Conservation (phyloP, 2,113 vertebrate species). For the Vidua chalybeata region DNA sequence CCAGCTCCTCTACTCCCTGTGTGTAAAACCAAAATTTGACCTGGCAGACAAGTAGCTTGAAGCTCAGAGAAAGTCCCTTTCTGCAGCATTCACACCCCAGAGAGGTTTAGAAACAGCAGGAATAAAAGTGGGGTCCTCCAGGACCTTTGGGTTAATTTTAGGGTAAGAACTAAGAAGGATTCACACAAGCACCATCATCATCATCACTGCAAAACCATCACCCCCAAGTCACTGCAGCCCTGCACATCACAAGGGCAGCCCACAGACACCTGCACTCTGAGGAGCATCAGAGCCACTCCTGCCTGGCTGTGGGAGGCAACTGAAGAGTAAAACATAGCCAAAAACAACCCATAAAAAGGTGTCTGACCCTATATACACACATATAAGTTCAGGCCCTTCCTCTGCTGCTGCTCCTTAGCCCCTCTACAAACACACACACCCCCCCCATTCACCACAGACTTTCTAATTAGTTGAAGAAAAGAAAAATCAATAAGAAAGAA, state of each 20-base stretch:
- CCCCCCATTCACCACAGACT: neutral
- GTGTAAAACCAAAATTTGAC: neutral
- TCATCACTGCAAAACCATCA: neutral
- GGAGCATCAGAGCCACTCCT: neutral
- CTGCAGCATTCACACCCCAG: neutral
- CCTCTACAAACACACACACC: neutral
- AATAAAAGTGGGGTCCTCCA: neutral
- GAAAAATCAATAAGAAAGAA: slow-evolving; percentile 78
- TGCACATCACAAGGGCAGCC: neutral
- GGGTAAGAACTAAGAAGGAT: neutral
- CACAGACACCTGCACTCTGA: accelerated
- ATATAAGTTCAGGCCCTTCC: neutral
- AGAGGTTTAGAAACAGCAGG: neutral
- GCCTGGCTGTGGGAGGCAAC: neutral
- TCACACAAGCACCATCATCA: neutral
- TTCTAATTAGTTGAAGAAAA: slow-evolving; percentile 71
- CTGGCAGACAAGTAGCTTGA: accelerated
- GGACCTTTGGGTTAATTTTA: neutral
- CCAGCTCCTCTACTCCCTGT: neutral
- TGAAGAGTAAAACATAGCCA: neutral
- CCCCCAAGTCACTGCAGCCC: neutral
- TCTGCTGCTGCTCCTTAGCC: neutral
- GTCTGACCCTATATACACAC: neutral
- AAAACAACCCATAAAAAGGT: neutral
- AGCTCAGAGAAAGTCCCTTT: neutral